phyloP scores from a whole-genome alignment of 2,888 invertebrate species.

The Andricus curvator region DNA sequence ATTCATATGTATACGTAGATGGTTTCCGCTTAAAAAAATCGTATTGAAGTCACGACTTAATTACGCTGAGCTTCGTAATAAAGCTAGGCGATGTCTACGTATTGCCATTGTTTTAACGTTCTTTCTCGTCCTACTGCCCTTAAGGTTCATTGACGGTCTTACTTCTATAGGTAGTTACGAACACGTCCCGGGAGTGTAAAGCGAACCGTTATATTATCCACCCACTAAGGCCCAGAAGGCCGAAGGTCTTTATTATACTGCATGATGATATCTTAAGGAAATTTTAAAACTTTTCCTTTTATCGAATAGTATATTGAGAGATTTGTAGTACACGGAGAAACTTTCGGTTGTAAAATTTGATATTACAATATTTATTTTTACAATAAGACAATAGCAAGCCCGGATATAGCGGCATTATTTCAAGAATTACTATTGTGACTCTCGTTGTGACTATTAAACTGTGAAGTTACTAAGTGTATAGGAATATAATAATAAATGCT shows the following conservation, averaged over 20 bases:
- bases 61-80: conserved; percentile 2
- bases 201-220: conserved; percentile 4
- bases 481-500: too few relatives aligned
- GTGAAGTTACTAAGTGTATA: too few relatives aligned
- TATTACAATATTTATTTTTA: too few relatives aligned
- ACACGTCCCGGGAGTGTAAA: conserved; percentile 39
- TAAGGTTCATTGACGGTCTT: conserved; percentile 20
- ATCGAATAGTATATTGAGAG: too few relatives aligned
- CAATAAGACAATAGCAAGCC: too few relatives aligned
- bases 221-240: not conserved
- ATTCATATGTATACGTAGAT: conserved; percentile 6
- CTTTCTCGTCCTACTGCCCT: conserved; percentile 38
- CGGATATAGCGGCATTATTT: too few relatives aligned
- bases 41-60: not conserved
- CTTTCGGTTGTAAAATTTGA: too few relatives aligned
- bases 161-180: not conserved
- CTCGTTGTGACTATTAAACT: too few relatives aligned
- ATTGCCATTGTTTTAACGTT: conserved; percentile 32
- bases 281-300: conserved; percentile 23
- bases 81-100: conserved; percentile 13
- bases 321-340: too few relatives aligned
- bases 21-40: not conserved
- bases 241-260: conserved; percentile 23
- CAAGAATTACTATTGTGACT: too few relatives aligned
- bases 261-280: conserved; percentile 17